Conservation (phyloP, 2,113 vertebrate species). For the Potamarius usumacintae region DNA sequence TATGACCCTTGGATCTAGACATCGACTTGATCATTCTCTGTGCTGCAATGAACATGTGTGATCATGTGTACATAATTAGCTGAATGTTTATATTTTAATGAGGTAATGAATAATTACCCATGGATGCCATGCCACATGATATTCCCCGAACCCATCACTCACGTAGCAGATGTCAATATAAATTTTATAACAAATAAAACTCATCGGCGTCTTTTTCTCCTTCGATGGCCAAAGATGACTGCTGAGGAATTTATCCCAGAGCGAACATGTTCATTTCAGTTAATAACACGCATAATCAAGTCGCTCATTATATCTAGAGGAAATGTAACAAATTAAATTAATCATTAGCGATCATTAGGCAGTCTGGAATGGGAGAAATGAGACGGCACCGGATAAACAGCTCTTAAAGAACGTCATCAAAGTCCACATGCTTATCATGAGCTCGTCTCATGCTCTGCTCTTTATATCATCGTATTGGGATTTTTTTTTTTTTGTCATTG, state of each 20-base stretch:
- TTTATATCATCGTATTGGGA: too few relatives aligned
- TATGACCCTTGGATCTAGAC: background rate
- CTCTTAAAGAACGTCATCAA: background rate
- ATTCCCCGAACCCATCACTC: background rate
- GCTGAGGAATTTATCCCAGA: conserved; percentile 10
- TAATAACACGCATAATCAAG: conserved; percentile 43
- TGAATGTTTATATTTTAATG: conserved; percentile 35
- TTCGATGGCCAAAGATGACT: conserved; percentile 5
- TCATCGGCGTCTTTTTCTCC: conserved; percentile 17
- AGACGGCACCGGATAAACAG: conserved; percentile 35
- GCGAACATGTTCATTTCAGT: conserved; percentile 29
- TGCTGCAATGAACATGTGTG: background rate
- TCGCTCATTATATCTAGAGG: conserved; percentile 37
- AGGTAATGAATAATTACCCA: conserved; percentile 40
- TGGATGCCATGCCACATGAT: background rate
- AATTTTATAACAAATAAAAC: conserved; percentile 29
- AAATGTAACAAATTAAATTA: conserved; percentile 48
- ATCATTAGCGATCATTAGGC: conserved; percentile 52
- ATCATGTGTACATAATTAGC: conserved; percentile 18
- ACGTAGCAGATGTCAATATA: conserved; percentile 49
- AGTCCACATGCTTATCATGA: background rate
- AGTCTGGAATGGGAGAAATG: conserved; percentile 21
- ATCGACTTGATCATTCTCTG: background rate
- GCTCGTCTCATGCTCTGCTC: background rate
- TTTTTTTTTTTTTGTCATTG: background rate